Evolutionary conservation across 2,888 invertebrate species (phyloP).

Genomic region (Phragmatobia fuliginosa): DNA sequence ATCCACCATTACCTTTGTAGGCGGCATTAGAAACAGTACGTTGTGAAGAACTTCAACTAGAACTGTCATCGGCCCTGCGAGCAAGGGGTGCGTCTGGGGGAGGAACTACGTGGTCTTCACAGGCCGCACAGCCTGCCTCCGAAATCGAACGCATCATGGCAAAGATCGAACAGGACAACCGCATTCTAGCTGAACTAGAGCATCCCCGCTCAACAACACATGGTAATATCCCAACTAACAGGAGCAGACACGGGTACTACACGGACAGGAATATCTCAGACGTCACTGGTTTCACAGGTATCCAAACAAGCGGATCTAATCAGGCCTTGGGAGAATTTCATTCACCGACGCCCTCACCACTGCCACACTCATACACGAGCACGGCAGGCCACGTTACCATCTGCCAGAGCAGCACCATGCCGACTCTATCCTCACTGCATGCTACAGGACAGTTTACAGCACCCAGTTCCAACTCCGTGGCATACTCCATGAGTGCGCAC

Average conservation of each 20-base stretch:
- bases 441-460: constrained; percentile 79
- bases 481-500: constrained; percentile 83
- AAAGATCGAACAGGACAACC: constrained; percentile 96
- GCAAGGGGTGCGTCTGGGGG: constrained; percentile 73
- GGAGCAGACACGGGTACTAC: constrained; percentile 24
- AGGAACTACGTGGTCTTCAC: constrained; percentile 70
- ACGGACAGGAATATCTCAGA: constrained; percentile 28
- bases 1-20: constrained; percentile 57
- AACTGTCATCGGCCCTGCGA: constrained; percentile 91
- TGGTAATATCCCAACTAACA: constrained; percentile 70
- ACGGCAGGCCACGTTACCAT: constrained; percentile 76
- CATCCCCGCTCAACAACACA: constrained; percentile 91
- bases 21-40: constrained; percentile 89
- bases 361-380: constrained; percentile 86
- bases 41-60: constrained; percentile 96
- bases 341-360: constrained; percentile 87
- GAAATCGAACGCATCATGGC: constrained; percentile 98
- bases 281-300: constrained; percentile 67
- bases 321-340: constrained; percentile 90
- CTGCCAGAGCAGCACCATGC: constrained; percentile 89
- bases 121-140: constrained; percentile 85
- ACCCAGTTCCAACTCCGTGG: constrained; percentile 82
- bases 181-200: constrained; percentile 96
- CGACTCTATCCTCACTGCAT: constrained; percentile 85
- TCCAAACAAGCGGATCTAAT: constrained; percentile 90